Evolutionary conservation across 2,797 vertebrate species (phyloP).

Genomic region (Diplodus sargus): DNA sequence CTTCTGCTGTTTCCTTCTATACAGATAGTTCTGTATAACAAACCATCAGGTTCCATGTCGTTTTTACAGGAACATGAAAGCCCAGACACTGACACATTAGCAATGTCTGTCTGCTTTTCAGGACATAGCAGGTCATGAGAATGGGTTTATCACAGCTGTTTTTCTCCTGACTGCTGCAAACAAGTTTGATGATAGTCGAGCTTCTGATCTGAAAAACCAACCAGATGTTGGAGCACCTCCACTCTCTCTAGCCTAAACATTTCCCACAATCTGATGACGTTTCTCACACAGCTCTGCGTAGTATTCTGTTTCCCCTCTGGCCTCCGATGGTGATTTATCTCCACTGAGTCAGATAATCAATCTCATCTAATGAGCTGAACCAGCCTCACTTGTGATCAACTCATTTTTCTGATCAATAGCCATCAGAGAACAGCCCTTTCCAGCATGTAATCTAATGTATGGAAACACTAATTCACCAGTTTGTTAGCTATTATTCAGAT

Average conservation of each 20-base stretch:
- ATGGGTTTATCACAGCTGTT: too few species aligned
- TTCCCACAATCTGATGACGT: not conserved
- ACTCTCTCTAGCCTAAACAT: not conserved
- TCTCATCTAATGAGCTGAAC: slow-evolving; percentile 23
- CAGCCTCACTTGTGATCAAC: slow-evolving; percentile 18
- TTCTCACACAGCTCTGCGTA: not conserved
- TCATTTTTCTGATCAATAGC: slow-evolving; percentile 35
- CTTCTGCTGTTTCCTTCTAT: too few species aligned
- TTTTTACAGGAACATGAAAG: too few species aligned
- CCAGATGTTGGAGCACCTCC: too few species aligned
- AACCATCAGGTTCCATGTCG: too few species aligned
- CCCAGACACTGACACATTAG: too few species aligned
- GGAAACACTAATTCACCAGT: slow-evolving; percentile 1
- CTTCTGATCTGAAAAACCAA: too few species aligned
- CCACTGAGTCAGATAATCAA: slow-evolving; percentile 14
- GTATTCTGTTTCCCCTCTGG: not conserved
- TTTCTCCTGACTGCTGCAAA: too few species aligned
- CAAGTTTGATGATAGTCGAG: too few species aligned
- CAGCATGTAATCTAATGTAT: slow-evolving; percentile 5
- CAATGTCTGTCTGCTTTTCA: too few species aligned
- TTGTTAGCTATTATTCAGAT: slow-evolving; percentile 25
- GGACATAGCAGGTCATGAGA: too few species aligned
- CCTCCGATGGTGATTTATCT: slow-evolving; percentile 5
- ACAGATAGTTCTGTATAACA: too few species aligned
- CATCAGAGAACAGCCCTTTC: slow-evolving; percentile 23